phyloP scores from a whole-genome alignment of 2,888 invertebrate genomes.

The Drosophila anomalipes region DNA sequence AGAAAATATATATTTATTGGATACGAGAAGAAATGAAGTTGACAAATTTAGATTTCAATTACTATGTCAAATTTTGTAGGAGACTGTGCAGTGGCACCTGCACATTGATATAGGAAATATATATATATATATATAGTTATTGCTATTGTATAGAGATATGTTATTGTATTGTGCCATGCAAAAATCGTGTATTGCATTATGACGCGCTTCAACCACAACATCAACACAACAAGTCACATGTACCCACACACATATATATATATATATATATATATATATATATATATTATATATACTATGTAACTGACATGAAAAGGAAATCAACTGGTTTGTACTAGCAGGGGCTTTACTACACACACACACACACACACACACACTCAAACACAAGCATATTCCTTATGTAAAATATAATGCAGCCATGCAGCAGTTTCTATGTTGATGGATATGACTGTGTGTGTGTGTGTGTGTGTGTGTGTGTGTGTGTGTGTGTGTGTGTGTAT shows the following conservation, averaged over 20 bases:
- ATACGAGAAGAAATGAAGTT: not conserved
- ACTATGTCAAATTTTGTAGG: not conserved
- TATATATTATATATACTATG: conserved; percentile 7
- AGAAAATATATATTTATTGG: not conserved
- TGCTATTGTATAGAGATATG: not conserved
- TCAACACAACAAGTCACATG: conserved; percentile 12
- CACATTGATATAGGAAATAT: not conserved
- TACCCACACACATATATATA: not conserved
- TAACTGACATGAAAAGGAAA: conserved; percentile 55
- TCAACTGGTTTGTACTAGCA: conserved; percentile 56
- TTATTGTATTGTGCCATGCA: not conserved
- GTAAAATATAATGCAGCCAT: conserved; percentile 24
- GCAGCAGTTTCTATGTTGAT: conserved; percentile 21
- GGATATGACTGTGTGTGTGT: conserved; percentile 22
- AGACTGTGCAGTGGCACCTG: not conserved
- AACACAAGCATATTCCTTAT: not conserved
- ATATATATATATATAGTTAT: not conserved
- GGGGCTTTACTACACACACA: conserved; percentile 9
- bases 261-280: not conserved
- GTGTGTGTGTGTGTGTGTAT: conserved; percentile 5
- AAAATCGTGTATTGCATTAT: not conserved
- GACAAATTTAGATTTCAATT: not conserved
- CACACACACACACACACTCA: conserved; percentile 13
- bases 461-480: conserved; percentile 1
- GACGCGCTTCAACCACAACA: conserved; percentile 37